Conservation (phyloP, 64 coral and sea anemone species). For the Stylophora pistillata region DNA sequence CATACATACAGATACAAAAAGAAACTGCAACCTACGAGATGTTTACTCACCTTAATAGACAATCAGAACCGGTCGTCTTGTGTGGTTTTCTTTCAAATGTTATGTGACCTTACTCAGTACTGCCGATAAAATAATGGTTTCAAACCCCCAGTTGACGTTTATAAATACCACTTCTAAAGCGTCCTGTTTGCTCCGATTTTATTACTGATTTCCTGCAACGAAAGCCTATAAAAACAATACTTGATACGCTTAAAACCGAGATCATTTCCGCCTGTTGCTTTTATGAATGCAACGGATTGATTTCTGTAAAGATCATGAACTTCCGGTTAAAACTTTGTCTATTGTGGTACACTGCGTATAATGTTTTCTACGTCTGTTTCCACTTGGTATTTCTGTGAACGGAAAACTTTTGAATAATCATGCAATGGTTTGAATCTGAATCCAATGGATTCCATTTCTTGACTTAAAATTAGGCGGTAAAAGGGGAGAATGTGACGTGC, state of each 20-base stretch:
- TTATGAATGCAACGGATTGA: neutral
- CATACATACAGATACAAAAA: neutral
- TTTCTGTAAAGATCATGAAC: neutral
- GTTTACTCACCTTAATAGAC: neutral
- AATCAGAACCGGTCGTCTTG: neutral
- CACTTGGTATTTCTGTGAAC: too few species aligned
- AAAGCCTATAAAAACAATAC: neutral
- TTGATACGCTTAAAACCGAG: neutral
- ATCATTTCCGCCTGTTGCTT: neutral
- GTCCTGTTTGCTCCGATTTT: neutral
- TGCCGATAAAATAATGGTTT: neutral
- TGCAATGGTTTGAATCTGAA: too few species aligned
- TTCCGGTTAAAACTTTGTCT: neutral
- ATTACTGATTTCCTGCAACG: slow-evolving; percentile 4
- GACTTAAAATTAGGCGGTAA: too few species aligned
- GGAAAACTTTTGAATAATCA: too few species aligned
- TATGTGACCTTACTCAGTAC: neutral
- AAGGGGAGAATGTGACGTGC: too few species aligned
- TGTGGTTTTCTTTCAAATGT: neutral
- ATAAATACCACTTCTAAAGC: neutral
- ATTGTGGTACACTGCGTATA: neutral
- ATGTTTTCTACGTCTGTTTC: too few species aligned
- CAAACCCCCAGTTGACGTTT: neutral
- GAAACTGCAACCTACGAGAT: neutral
- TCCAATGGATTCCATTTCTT: too few species aligned